phyloP scores from a whole-genome alignment of 2,113 vertebrate species.

The Antechinus flavipes region DNA sequence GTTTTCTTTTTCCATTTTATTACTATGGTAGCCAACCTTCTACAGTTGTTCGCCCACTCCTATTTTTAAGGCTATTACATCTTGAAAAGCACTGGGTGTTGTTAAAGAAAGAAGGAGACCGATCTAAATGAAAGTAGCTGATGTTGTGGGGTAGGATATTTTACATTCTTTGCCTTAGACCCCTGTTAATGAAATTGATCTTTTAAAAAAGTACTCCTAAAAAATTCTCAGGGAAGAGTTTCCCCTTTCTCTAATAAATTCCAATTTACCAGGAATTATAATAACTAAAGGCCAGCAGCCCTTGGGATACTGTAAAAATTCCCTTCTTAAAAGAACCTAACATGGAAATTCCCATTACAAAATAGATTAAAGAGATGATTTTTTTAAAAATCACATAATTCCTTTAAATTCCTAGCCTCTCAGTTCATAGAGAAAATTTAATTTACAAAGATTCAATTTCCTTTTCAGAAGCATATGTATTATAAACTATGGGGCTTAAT shows the following conservation, averaged over 20 bases:
- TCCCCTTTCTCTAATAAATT: not conserved
- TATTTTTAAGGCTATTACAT: not conserved
- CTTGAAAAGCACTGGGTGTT: not conserved
- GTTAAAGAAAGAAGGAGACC: not conserved
- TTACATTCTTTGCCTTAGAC: not conserved
- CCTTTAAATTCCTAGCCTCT: slow-evolving; percentile 19
- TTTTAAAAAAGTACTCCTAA: not conserved
- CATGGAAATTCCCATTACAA: not conserved
- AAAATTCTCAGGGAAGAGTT: not conserved
- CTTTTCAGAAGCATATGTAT: not conserved
- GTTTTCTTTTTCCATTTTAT: not conserved
- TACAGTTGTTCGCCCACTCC: too few species aligned
- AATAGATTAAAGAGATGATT: slow-evolving; percentile 5
- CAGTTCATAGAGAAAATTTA: slow-evolving; percentile 17
- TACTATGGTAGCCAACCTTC: not conserved
- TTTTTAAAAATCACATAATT: not conserved
- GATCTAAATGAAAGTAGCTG: not conserved
- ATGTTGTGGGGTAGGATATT: not conserved
- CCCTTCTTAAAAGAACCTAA: slow-evolving; percentile 49
- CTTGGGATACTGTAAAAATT: not conserved
- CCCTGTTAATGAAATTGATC: too few species aligned
- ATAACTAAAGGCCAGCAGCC: not conserved
- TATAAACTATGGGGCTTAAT: not conserved
- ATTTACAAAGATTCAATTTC: not conserved
- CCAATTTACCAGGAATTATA: not conserved